Evolutionary conservation across 2,888 invertebrate genomes (phyloP), one percentile per base, ranked within the genome.

Genomic region (Seira sanloemensis): DNA sequence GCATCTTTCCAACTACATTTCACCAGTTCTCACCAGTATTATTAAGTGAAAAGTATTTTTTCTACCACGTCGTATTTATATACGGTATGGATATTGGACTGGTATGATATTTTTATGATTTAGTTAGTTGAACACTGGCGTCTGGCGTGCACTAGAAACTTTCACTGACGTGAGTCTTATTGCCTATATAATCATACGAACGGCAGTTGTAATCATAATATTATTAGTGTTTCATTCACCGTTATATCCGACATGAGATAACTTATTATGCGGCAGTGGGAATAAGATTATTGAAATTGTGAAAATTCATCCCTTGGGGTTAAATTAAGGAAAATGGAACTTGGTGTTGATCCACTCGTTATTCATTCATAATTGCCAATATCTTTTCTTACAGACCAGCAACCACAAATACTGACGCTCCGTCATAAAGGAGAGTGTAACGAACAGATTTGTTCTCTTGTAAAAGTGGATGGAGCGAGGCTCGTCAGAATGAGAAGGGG

Each of bases 321-420:
- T 88, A 88, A 88, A 88, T 88, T 88, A 88, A 86, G 87, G 84
- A 58, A 62, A 79, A 75, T n/a, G 75, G 62, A 74, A 50, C 74
- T 73, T 26, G 26, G 69, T 72, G 71, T 19, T 54, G 66, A 50
- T 68, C 46, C 74, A 78, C 85, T 86, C 86, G 84, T 86, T 88
- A 86, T 81, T 88, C 86, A 87, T 83, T 85, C 86, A 83, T 86
- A 88, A 88, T 87, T 87, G 87, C 86, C 87, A 86, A 88, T 86
- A 85, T 84, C 83, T 62, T 81, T 82, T 76, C 81, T 82, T 82
- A 82, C 81, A 82, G 81, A 76, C 81, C 81, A 82, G 76, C 81
- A 75, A 65, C 46, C 75, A 81, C 75, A 68, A 37, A 69, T n/a
- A 68, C 62, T n/a, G 50, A 46, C 71, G 58, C 72, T 23, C 23